Conservation (phyloP, 2,113 vertebrate genomes). For the Phylloscopus whistleri region DNA sequence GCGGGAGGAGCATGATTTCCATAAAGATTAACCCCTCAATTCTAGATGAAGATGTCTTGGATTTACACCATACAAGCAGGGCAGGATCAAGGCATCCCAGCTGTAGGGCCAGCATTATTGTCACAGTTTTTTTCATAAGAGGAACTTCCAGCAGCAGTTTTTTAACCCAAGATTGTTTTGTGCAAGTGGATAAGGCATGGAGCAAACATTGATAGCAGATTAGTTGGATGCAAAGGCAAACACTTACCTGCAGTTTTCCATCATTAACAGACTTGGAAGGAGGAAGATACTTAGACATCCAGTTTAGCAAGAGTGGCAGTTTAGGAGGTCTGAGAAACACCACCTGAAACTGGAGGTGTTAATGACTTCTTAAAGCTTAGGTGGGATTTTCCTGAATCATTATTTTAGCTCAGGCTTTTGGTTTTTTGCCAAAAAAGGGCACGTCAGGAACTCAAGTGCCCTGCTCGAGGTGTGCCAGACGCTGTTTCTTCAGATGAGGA, state of each 20-base stretch:
- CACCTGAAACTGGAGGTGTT: background rate
- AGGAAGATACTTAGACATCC: background rate
- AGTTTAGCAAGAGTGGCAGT: background rate
- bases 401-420: background rate
- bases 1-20: background rate
- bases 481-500: background rate
- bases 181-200: background rate
- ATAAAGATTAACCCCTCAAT: background rate
- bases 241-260: background rate
- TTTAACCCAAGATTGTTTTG: background rate
- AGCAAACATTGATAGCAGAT: background rate
- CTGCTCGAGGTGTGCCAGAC: fast-evolving
- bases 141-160: background rate
- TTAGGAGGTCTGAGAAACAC: background rate
- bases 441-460: background rate
- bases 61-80: background rate
- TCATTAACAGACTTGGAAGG: background rate
- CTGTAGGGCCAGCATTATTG: fast-evolving
- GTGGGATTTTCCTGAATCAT: background rate
- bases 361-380: background rate
- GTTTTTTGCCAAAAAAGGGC: background rate
- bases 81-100: background rate
- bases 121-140: background rate
- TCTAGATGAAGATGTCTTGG: background rate
- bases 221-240: background rate